Evolutionary conservation across 2,888 invertebrate species (phyloP).

Genomic region (Tinea semifulvella): DNA sequence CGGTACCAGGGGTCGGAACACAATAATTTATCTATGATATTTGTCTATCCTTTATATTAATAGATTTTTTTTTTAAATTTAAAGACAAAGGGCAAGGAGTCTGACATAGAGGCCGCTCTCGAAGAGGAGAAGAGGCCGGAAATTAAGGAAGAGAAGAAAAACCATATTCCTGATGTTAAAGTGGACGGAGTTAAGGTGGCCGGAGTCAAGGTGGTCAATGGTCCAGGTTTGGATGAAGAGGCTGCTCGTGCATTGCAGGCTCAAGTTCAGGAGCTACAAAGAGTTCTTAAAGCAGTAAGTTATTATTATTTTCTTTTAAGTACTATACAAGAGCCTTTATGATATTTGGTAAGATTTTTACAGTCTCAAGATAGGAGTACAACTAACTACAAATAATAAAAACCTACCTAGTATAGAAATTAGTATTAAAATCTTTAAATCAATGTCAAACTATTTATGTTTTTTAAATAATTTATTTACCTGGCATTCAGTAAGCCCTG

Average conservation of each 20-base stretch:
- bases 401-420: no score
- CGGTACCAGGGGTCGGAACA: no score
- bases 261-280: conserved; percentile 55
- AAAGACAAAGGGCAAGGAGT: conserved; percentile 44
- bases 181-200: conserved; percentile 29
- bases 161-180: no score
- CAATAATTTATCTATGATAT: no score
- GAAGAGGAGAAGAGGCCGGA: conserved; percentile 20
- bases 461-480: no score
- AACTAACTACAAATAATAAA: no score
- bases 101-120: conserved; percentile 43
- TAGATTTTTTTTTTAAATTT: no score
- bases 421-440: no score
- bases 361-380: no score
- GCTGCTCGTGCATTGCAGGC: conserved; percentile 51
- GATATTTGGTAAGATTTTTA: background rate
- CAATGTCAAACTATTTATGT: no score
- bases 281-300: conserved; percentile 53
- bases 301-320: background rate
- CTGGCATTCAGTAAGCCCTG: no score
- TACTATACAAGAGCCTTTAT: background rate
- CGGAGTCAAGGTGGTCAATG: conserved; percentile 42
- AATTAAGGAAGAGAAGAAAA: conserved; percentile 25
- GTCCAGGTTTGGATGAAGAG: conserved; percentile 50
- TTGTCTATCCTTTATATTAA: no score